Evolutionary conservation across 2,888 invertebrate species (phyloP), one percentile per base, ranked within the genome.

Genomic region (Oscheius myriophilus): DNA sequence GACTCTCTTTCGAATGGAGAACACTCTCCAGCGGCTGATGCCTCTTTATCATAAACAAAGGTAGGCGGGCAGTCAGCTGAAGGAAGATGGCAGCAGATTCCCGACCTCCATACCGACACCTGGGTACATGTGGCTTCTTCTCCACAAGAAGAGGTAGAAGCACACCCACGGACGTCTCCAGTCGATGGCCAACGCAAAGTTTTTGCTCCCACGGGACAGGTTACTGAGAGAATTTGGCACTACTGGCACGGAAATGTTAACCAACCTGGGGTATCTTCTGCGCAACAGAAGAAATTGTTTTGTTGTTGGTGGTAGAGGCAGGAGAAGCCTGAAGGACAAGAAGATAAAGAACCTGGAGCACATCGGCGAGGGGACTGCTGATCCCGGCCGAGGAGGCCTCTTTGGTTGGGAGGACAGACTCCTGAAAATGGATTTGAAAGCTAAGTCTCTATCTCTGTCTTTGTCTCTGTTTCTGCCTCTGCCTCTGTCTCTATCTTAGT

Each of bases 231-330:
- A 16, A 2, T 11, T 23, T 9, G 14, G 25, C n/a, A n/a, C n/a
- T n/a, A n/a, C n/a, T n/a, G n/a, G n/a, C n/a, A n/a, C n/a, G n/a
- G n/a, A n/a, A n/a, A 33, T 3, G 11, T 9, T 2, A 59, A 16
- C 55, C 61, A 70, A 21, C 66, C 65, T 62, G 49, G 43, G 42
- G 63, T 39, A 26, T 70, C 68, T 55, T 75, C 77, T 14, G 75
- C 74, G 69, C 83, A 83, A 66, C 83, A 83, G 61, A 72, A 83
- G 70, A 77, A 78, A n/a, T 74, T 70, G 46, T 74, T 72, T 49
- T 79, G 58, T 64, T 77, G 71, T 2, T 71, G 72, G 49, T 79
- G 81, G 71, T 72, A 83, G 9, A 71, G 68, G 55, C 82, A 82
- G 26, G 74, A 75, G 53, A 78, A 82, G 3, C 77, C 79, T 9